phyloP scores from a whole-genome alignment of 64 coral and sea anemone species.

The Pocillopora damicornis region DNA sequence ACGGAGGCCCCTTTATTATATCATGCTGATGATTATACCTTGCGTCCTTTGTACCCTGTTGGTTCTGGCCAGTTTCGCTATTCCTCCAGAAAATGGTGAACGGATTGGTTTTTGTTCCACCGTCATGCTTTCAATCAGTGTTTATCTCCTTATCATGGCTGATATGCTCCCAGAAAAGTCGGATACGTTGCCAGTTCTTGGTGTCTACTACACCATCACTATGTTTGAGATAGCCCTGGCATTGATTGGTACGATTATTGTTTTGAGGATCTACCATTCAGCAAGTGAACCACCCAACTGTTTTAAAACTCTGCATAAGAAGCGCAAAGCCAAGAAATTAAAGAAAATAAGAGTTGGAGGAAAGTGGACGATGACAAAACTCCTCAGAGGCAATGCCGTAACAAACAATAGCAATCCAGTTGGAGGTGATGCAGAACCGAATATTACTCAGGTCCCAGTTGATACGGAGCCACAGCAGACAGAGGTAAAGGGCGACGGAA shows the following conservation, averaged over 20 bases:
- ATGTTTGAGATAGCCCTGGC: conserved; percentile 41
- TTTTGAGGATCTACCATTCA: conserved; percentile 56
- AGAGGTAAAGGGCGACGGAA: neutral
- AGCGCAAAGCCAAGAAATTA: neutral
- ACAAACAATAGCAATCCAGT: neutral
- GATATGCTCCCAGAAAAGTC: conserved; percentile 70
- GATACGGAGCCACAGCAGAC: neutral
- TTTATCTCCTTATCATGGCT: conserved; percentile 48
- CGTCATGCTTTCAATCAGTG: conserved; percentile 57
- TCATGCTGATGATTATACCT: conserved; percentile 51
- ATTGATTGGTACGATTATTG: conserved; percentile 45
- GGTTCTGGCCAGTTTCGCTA: conserved; percentile 47
- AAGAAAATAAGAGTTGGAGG: neutral
- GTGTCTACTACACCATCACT: conserved; percentile 43
- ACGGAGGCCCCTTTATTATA: conserved; percentile 40
- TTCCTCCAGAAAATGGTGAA: conserved; percentile 68
- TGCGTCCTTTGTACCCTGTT: conserved; percentile 40
- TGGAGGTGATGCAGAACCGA: too few species aligned
- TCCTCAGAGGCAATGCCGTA: neutral
- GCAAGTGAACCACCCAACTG: neutral
- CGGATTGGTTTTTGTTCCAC: conserved; percentile 57
- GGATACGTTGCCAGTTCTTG: conserved; percentile 44
- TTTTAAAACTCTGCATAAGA: neutral
- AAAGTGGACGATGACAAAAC: neutral
- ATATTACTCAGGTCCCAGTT: too few species aligned